Base-by-base conservation (phyloP, 1,140 invertebrate genomes). In the Protaetia brevitarsis region DNA sequence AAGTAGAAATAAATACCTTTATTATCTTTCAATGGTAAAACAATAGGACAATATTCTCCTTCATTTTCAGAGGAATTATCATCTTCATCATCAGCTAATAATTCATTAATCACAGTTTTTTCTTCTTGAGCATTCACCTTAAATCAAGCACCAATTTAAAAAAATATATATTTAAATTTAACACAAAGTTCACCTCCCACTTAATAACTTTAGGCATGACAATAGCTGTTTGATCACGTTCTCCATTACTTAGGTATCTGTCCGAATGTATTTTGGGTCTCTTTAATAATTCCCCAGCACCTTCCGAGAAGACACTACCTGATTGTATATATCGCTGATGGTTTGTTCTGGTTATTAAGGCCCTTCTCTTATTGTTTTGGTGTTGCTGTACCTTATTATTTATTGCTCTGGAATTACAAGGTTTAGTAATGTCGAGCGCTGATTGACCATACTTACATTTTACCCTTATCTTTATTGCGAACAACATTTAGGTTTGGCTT, bases 401-500 rank as follows among this genome's bases (percentile, higher is more conserved):
- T 8, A 61, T 30, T 13, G 19, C 3, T 16, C 59, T 61, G 16
- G 3, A 28, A 58, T 11, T 34, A 34, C 13, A 8, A 4, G 2
- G 11, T n/a, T 11, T 2, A 16, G 16, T 5, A 34, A 61, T 34
- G 36, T 61, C 3, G 2, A n/a, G 19, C 26, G 13, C 8, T 2
- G 30, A 60, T 19, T 60, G n/a, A 2, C 3, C 10, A 16, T 0
- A 68, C 69, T 69, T 70, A 74, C 70, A 71, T 71, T 67, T 73
- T 76, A 7, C 59, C 29, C 67, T 70, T 76, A 16, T 74, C 67
- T 59, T 74, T 74, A 36, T 72, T 73, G 66, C 74, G 63, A 4
- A 68, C 31, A 11, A 68, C 72, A 69, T 73, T 74, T 51, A 76
- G 26, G 67, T 76, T 76, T 28, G 74, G 74, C 41, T 62, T 56